phyloP scores from a whole-genome alignment of 2,797 vertebrate species.

The Microchirus variegatus region DNA sequence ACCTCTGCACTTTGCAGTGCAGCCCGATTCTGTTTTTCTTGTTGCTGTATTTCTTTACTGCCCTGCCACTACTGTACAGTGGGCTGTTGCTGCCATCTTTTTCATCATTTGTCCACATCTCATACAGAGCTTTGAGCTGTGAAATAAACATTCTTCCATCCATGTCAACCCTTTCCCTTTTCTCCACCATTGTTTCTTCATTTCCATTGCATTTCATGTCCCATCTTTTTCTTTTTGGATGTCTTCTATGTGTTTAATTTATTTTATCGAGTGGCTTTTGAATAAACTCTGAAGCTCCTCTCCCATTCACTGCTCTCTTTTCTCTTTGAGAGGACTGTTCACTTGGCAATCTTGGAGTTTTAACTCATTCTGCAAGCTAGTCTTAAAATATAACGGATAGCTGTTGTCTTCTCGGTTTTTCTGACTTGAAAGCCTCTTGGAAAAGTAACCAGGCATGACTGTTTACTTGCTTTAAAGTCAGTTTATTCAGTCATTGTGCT shows the following conservation, averaged over 20 bases:
- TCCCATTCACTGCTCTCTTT: conserved; percentile 58
- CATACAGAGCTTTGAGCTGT: conserved; percentile 84
- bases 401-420: background rate
- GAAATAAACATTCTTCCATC: conserved; percentile 92
- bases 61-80: conserved; percentile 53
- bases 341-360: background rate
- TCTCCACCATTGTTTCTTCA: conserved; percentile 68
- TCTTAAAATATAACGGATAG: background rate
- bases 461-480: background rate
- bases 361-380: background rate
- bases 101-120: conserved; percentile 73
- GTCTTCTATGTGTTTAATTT: conserved; percentile 71
- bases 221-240: conserved; percentile 23
- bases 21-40: conserved; percentile 77
- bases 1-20: conserved; percentile 81
- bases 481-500: background rate
- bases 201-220: conserved; percentile 55
- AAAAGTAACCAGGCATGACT: background rate
- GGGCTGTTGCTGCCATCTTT: conserved; percentile 68
- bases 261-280: conserved; percentile 78
- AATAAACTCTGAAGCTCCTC: conserved; percentile 80
- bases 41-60: conserved; percentile 69
- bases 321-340: conserved; percentile 37
- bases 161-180: conserved; percentile 64
- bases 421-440: background rate